Percentiles rank a stretch among this genome's conserved stretches.
phyloP scores from a whole-genome alignment of 2,113 vertebrate species.

The Motacilla alba region DNA sequence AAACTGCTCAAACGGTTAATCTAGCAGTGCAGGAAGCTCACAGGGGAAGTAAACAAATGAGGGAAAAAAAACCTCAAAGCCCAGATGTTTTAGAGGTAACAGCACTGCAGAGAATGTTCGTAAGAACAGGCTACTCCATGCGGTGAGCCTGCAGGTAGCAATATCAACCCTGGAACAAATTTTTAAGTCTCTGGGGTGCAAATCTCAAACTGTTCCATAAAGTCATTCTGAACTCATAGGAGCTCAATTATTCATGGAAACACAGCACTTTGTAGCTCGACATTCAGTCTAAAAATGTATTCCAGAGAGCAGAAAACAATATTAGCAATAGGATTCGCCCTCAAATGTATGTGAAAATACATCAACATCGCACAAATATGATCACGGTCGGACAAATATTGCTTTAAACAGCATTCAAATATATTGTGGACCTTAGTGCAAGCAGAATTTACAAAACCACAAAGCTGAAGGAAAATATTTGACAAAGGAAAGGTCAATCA shows the following conservation, averaged over 20 bases:
- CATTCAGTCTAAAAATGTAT: not conserved
- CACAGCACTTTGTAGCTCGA: not conserved
- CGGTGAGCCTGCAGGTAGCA: not conserved
- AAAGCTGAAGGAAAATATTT: not conserved
- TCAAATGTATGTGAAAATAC: not conserved
- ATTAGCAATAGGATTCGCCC: not conserved
- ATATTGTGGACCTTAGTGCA: not conserved
- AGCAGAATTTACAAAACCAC: not conserved
- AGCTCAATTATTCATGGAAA: not conserved
- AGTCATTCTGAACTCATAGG: not conserved
- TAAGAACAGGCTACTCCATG: not conserved
- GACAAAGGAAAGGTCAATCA: not conserved
- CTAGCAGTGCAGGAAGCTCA: not conserved
- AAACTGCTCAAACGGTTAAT: not conserved
- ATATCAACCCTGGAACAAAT: too few relatives aligned
- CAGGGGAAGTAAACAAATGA: not conserved
- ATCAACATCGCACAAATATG: not conserved
- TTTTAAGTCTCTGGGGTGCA: not conserved
- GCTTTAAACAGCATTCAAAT: not conserved
- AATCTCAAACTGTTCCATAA: not conserved
- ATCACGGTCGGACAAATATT: not conserved
- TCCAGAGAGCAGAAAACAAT: not conserved
- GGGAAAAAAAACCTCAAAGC: accelerated
- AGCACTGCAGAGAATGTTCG: not conserved
- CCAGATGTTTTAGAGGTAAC: not conserved